phyloP scores from a whole-genome alignment of 2,797 vertebrate genomes.

The Telmatherina bonti region DNA sequence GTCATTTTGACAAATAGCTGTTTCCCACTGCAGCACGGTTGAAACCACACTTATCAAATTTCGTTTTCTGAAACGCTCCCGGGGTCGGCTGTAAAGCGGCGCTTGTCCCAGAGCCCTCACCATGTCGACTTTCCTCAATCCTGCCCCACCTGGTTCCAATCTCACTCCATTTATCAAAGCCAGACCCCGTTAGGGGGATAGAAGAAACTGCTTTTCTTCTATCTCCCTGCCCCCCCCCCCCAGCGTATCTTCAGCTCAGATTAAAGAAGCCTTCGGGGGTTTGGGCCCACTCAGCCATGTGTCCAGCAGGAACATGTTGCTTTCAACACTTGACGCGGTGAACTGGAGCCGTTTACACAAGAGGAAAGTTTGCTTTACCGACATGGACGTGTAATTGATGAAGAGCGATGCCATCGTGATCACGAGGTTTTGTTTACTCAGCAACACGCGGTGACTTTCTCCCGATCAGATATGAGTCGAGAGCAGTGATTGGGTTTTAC shows the following conservation, averaged over 20 bases:
- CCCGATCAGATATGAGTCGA: slow-evolving; percentile 36
- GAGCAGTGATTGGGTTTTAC: not conserved
- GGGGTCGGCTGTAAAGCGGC: slow-evolving; percentile 19
- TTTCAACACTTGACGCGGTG: slow-evolving; percentile 53
- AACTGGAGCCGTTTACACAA: slow-evolving; percentile 22
- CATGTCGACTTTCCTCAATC: slow-evolving; percentile 32
- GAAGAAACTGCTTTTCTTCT: slow-evolving; percentile 74
- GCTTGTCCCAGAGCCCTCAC: slow-evolving; percentile 27
- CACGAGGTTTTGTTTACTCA: slow-evolving; percentile 38
- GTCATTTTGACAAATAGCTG: slow-evolving; percentile 31
- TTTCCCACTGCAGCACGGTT: not conserved
- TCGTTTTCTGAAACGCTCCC: slow-evolving; percentile 41
- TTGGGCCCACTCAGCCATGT: slow-evolving; percentile 14
- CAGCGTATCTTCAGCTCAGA: slow-evolving; percentile 65
- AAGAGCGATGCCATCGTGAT: slow-evolving; percentile 17
- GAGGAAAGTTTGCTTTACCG: slow-evolving; percentile 4
- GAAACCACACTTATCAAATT: slow-evolving; percentile 50
- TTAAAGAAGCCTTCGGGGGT: slow-evolving; percentile 56
- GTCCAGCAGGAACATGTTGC: slow-evolving; percentile 38
- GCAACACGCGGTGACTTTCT: slow-evolving; percentile 23
- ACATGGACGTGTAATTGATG: too few species aligned
- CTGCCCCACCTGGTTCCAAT: slow-evolving; percentile 74
- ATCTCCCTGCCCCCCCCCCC: slow-evolving; percentile 67
- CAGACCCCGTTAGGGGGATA: slow-evolving; percentile 69
- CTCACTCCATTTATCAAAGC: slow-evolving; percentile 66